Evolutionary conservation across 1,140 invertebrate genomes (phyloP).

Genomic region (Dryas iulia): DNA sequence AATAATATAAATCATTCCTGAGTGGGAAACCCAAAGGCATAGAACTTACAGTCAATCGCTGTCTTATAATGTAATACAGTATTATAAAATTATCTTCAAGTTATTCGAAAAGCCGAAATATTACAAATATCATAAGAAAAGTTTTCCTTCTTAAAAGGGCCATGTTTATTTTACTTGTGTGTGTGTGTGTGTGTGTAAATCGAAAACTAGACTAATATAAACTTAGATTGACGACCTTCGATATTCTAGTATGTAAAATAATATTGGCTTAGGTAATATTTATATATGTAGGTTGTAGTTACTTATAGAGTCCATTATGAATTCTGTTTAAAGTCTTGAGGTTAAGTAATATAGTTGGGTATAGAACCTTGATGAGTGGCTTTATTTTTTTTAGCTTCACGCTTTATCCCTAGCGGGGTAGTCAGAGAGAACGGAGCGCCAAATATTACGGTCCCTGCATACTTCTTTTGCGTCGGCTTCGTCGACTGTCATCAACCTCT

Average conservation of each 20-base stretch:
- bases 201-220: background rate
- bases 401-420: too few species aligned
- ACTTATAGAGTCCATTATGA: background rate
- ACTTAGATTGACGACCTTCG: background rate
- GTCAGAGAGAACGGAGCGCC: too few species aligned
- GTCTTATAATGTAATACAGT: too few species aligned
- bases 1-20: too few species aligned
- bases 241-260: background rate
- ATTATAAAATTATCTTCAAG: background rate
- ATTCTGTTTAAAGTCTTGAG: background rate
- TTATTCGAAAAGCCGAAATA: background rate
- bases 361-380: too few species aligned
- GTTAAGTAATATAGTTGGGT: background rate
- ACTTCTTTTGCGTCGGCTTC: too few species aligned
- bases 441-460: too few species aligned
- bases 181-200: background rate
- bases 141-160: background rate
- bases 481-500: too few species aligned
- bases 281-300: background rate
- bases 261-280: background rate
- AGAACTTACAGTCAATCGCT: too few species aligned
- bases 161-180: background rate
- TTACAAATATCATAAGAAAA: background rate
- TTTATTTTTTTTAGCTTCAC: too few species aligned
- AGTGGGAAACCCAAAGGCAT: too few species aligned